These are phyloP conservation scores for Pangasius krempfi DNA, from an alignment of 2,797 vertebrate species.

Conservation along the genomic window DNA sequence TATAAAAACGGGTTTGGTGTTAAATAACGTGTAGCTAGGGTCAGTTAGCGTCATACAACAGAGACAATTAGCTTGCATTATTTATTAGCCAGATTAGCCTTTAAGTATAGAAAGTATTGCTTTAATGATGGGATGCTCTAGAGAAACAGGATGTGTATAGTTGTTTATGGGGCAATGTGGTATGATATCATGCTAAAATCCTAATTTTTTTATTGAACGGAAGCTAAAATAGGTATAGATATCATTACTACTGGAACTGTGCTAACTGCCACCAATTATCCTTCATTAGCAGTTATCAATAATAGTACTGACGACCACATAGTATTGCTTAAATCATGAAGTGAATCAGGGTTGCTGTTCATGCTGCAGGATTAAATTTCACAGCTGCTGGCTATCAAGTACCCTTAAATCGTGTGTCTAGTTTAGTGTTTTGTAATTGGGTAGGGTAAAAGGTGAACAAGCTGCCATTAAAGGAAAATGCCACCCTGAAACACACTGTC, in stretches of 20 bases:
- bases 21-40: background rate
- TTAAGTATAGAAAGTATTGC: background rate
- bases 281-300: background rate
- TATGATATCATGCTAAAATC: background rate
- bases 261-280: background rate
- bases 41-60: background rate
- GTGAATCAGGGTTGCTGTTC: background rate
- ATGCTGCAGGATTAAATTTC: constrained; percentile 5
- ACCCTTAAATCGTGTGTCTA: background rate
- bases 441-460: background rate
- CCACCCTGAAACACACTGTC: background rate
- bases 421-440: background rate
- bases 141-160: background rate
- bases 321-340: background rate
- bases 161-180: background rate
- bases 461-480: background rate
- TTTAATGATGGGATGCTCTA: background rate
- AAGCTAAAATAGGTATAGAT: background rate
- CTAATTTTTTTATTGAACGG: background rate
- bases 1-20: background rate
- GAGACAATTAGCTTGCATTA: background rate
- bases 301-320: background rate
- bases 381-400: background rate
- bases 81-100: background rate
- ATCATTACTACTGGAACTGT: background rate